Base-by-base conservation (phyloP, 1,140 invertebrate genomes). In the Vanessa atalanta region DNA sequence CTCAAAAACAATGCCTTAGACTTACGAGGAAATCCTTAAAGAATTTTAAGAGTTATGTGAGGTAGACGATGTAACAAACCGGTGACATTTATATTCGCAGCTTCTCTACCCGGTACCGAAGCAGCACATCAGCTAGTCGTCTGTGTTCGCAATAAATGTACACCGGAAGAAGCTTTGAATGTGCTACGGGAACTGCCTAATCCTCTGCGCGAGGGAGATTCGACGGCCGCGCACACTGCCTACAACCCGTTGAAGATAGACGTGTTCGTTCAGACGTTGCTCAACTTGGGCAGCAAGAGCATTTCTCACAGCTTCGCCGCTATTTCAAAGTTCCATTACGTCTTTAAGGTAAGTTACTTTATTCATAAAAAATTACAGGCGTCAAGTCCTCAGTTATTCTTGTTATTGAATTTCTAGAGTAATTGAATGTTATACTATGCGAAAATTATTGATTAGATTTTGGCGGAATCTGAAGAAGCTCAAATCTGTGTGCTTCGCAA, bases 231-330 rank as follows among this genome's bases (percentile, higher is more conserved):
- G 69, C 93, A 94, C 65, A 94, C 95, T 14, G 93, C 94, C 23
- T 96, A 96, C 84, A 98, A 99, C 93, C 97, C 98, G 0, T 88
- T 99, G 47, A 98, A 98, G 93, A 99, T 99, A 60, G 98, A 99
- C 85, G 97, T 99, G 0, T 99, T 99, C 91, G 97, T 99, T 8
- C 97, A 99, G 82, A 99, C 98, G 0, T 91, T 99, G 70, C 93
- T 99, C 0, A 97, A 98, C 87, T 93, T 99, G 53, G 98, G 98
- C 23, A 97, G 96, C 3, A 99, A 99, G 93, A 99, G 98, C 84
- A 99, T 99, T 85, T 99, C 98, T 78, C 99, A 99, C 88, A 98
- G 98, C 80, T 99, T 99, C 93, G 97, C 99, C 15, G 98, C 98
- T 50, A 97, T 99, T 81, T 97, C 97, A 20, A 99, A 99, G 94